Conservation (phyloP, 2,888 invertebrate genomes). For the Dynastes grantii region DNA sequence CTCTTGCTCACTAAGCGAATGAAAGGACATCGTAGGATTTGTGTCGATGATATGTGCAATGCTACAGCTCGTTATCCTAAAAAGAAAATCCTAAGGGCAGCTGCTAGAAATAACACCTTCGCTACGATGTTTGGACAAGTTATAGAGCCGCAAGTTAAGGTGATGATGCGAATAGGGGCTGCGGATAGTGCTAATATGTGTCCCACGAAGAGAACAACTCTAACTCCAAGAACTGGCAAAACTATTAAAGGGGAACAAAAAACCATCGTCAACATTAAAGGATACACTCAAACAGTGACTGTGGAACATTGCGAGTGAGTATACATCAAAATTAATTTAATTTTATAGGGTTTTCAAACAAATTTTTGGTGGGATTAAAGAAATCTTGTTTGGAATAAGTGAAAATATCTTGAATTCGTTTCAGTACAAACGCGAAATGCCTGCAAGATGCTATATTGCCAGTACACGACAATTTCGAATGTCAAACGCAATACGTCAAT, state of each 20-base stretch:
- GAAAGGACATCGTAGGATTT: background rate
- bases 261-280: slow-evolving; percentile 42
- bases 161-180: background rate
- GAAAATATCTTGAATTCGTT: background rate
- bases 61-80: slow-evolving; percentile 2
- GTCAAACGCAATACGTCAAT: slow-evolving; percentile 32
- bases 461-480: background rate
- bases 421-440: slow-evolving; percentile 24
- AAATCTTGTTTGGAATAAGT: no score
- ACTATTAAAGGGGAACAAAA: slow-evolving; percentile 27
- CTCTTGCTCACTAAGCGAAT: no score
- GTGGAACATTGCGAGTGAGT: slow-evolving; percentile 46
- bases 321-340: background rate
- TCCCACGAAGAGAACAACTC: slow-evolving; percentile 4
- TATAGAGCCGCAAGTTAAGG: background rate
- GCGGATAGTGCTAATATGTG: slow-evolving; percentile 21
- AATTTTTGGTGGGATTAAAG: no score
- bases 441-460: background rate
- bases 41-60: slow-evolving; percentile 22
- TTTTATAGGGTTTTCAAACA: no score
- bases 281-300: slow-evolving; percentile 23
- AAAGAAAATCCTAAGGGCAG: background rate
- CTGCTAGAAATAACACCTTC: background rate
- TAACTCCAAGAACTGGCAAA: slow-evolving; percentile 24
- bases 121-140: slow-evolving; percentile 36